Conservation (phyloP, 37 sponge, comb jelly and placozoan genomes). For the Spongilla lacustris region DNA sequence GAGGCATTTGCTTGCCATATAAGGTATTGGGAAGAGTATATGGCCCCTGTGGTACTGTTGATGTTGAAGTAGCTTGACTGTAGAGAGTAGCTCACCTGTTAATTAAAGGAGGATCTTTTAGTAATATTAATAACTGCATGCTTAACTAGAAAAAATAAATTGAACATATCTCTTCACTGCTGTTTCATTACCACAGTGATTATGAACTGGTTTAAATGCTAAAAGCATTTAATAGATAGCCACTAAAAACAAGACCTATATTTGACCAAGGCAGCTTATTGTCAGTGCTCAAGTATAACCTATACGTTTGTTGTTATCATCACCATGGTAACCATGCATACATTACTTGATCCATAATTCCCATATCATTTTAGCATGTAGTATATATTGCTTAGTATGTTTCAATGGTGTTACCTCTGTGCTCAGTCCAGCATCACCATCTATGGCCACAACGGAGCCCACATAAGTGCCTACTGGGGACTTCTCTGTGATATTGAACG, state of each 20-base stretch:
- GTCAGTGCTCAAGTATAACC: no score
- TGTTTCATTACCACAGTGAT: no score
- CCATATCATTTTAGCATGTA: no score
- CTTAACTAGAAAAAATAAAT: neutral
- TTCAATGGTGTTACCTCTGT: conserved; percentile 19
- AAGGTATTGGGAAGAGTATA: conserved; percentile 1
- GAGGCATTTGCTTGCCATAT: conserved; percentile 25
- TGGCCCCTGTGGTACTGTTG: conserved; percentile 10
- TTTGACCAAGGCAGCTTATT: no score
- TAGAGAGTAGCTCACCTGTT: conserved; percentile 34
- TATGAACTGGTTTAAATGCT: no score
- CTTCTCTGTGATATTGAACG: conserved; percentile 47
- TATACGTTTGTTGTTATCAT: no score
- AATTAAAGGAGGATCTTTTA: neutral
- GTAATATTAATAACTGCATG: neutral
- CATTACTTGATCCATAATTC: no score
- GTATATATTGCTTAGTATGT: no score
- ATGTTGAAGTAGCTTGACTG: conserved; percentile 18
- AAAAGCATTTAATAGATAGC: no score
- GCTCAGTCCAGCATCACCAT: conserved; percentile 47
- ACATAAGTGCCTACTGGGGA: conserved; percentile 16
- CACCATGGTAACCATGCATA: no score
- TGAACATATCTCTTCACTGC: no score
- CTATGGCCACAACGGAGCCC: conserved; percentile 55
- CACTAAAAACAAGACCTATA: no score